Base-by-base conservation (phyloP, 2,797 vertebrate species). In the Lemur catta region DNA sequence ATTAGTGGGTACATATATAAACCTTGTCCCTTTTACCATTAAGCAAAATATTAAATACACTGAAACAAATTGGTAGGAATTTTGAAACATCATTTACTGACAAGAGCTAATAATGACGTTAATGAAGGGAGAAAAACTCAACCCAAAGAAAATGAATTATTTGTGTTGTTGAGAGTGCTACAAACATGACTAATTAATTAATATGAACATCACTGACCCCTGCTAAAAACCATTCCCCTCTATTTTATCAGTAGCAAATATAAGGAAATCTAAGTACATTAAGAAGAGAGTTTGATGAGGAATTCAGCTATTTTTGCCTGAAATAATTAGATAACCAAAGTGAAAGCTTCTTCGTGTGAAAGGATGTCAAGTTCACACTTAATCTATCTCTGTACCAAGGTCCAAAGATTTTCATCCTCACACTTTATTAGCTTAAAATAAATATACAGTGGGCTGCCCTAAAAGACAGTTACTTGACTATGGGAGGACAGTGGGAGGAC, bases 381-480 rank as follows among this genome's bases (percentile, higher is more conserved):
- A 41, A 74, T 50, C 12, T 14, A 41, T 17, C n/a, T 28, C 35
- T 74, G 13, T 24, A 14, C 13, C 79, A 87, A 82, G 59, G 88
- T 57, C 85, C 91, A 50, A 22, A 91, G 89, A 72, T 69, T 69
- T 84, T 79, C 78, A 52, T 85, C 94, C 75, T 63, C 95, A 91
- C 4, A 96, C 95, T 96, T 92, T 90, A 65, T 81, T 92, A 92
- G 91, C 80, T 95, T 96, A 97, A 97, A 98, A 98, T 97, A 98
- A 98, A 98, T 98, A 98, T 92, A 98, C 95, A 98, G 74, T 38
- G 71, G 13, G 72, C 91, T 96, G 85, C 93, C 97, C 97, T 97
- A 93, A 88, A 98, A 96, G 74, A 43, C 10, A 96, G 78, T 57
- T 6, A 75, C 79, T 98, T 90, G 84, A 93, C 20, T 0, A 85